A percentile compares a stretch with the other conserved stretches of the same genome.
phyloP scores from a whole-genome alignment of 2,888 invertebrate genomes.

The Pilophorus perplexus region DNA sequence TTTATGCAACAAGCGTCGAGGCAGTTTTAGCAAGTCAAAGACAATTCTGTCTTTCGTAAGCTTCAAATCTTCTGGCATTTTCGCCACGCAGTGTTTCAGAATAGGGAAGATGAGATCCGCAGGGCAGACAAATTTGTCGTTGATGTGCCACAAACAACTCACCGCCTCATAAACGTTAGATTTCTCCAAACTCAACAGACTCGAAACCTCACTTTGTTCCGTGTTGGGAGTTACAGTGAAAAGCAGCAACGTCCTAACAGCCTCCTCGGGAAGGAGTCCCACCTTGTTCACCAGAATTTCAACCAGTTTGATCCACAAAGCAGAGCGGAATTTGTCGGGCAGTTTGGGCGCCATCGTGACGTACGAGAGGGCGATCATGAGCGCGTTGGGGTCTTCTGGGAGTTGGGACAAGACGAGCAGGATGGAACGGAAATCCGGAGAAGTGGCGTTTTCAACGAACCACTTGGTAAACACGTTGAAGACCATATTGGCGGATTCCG shows the following conservation, averaged over 20 bases:
- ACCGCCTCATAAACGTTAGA: not conserved
- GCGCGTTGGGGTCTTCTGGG: no score
- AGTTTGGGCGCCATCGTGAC: no score
- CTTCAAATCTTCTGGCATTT: not conserved
- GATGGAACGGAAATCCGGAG: no score
- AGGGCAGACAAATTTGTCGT: not conserved
- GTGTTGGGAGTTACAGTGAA: not conserved
- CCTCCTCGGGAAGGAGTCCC: not conserved
- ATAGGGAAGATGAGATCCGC: not conserved
- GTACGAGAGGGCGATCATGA: no score
- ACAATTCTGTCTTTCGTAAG: constrained; percentile 1
- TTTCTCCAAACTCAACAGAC: constrained; percentile 10
- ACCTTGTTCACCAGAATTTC: not conserved
- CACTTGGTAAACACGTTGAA: constrained; percentile 18
- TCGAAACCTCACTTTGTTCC: not conserved
- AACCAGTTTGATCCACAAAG: not conserved
- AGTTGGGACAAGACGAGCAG: no score
- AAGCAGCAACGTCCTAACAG: not conserved
- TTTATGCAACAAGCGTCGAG: not conserved
- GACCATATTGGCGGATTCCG: no score
- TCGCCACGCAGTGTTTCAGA: not conserved
- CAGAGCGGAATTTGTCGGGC: no score
- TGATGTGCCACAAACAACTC: constrained; percentile 23
- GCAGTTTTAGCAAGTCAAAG: not conserved
- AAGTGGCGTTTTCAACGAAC: not conserved